A percentile compares a stretch with the other conserved stretches of the same genome.
Conservation (phyloP, 2,113 vertebrate species). For the Mungos mungo region DNA sequence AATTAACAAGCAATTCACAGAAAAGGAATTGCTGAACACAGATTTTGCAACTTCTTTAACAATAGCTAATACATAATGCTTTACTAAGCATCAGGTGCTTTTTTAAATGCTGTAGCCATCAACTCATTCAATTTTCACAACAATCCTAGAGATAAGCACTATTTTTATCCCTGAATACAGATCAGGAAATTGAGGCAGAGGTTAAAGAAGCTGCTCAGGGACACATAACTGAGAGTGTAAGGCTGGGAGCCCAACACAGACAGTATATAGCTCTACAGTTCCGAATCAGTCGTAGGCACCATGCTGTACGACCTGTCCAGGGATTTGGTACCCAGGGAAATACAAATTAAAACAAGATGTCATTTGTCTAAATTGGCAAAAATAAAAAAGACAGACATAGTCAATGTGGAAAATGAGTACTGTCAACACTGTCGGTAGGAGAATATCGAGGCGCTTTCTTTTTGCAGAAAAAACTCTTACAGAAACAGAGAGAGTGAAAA, state of each 20-base stretch:
- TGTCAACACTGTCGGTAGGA: neutral
- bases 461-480: slow-evolving; percentile 7
- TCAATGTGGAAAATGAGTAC: neutral
- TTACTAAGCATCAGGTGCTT: neutral
- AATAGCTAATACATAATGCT: neutral
- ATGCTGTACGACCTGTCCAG: neutral
- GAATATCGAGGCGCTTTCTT: neutral
- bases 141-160: neutral
- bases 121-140: neutral
- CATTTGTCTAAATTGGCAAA: slow-evolving; percentile 13
- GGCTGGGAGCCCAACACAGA: neutral
- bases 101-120: neutral
- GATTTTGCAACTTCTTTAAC: neutral
- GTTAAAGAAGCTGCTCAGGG: neutral
- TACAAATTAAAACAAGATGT: slow-evolving; percentile 16
- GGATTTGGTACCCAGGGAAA: neutral
- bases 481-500: slow-evolving; percentile 28
- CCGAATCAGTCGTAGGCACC: neutral
- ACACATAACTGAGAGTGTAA: neutral
- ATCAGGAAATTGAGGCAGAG: neutral
- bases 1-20: neutral
- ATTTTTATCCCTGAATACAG: neutral
- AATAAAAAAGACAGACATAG: neutral
- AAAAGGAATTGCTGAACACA: neutral
- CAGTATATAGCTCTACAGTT: neutral